A percentile compares a stretch with the other conserved stretches of the same genome.
These are phyloP conservation scores for Mus musculus DNA, from an alignment of 2,113 vertebrate species.

Conservation along the genomic window GRCm39 chr2:84626501-84627000, in stretches of 20 bases:
- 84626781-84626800: background rate
- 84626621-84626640: background rate
- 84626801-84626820: background rate
- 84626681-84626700: background rate
- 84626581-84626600: background rate
- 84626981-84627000: background rate
- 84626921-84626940: background rate
- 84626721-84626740: background rate
- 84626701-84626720: background rate
- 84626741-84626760: background rate
- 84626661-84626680: too few species aligned
- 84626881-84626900: background rate
- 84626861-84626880: background rate
- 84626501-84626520: background rate
- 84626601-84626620: background rate
- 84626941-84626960: background rate
- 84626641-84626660: background rate
- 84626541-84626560: background rate
- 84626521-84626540: background rate
- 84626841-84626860: background rate
- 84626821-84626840: background rate
- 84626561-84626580: background rate
- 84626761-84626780: background rate
- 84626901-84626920: background rate
- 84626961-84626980: background rate